Conservation (phyloP, 2,888 invertebrate species). For the Vannuccia rotundouncinata region DNA sequence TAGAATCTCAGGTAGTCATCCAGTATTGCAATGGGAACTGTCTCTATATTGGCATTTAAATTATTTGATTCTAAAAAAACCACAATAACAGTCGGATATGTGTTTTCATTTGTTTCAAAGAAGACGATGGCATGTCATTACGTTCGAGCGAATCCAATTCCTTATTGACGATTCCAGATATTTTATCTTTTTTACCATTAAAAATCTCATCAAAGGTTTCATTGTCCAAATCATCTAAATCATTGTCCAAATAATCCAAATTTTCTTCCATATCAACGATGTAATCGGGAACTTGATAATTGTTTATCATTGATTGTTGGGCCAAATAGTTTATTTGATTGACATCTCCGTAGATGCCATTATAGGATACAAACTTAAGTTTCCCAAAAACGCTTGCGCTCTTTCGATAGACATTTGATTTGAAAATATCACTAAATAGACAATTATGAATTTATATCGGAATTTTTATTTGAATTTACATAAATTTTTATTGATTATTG, state of each 20-base stretch:
- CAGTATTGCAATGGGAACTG: conserved; percentile 26
- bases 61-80: conserved; percentile 19
- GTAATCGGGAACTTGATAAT: conserved; percentile 23
- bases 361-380: conserved; percentile 19
- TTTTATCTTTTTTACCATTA: conserved; percentile 10
- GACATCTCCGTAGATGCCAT: conserved; percentile 17
- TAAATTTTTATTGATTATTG: conserved; percentile 8
- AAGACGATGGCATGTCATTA: neutral
- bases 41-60: neutral
- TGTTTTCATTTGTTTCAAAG: conserved; percentile 29
- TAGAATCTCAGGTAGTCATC: conserved; percentile 18
- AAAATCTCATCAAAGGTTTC: conserved; percentile 18
- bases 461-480: neutral
- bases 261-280: conserved; percentile 20
- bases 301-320: conserved; percentile 21
- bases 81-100: conserved; percentile 3
- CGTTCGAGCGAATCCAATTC: neutral
- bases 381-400: conserved; percentile 2
- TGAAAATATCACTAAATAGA: neutral
- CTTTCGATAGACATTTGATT: conserved; percentile 20
- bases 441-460: conserved; percentile 8
- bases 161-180: conserved; percentile 14
- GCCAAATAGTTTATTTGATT: conserved; percentile 23
- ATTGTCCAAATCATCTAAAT: conserved; percentile 15
- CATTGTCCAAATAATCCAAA: conserved; percentile 13